These are phyloP conservation scores for Haliclona indistincta DNA, from an alignment of 37 sponge, comb jelly and placozoan species.

Conservation along the genomic window DNA sequence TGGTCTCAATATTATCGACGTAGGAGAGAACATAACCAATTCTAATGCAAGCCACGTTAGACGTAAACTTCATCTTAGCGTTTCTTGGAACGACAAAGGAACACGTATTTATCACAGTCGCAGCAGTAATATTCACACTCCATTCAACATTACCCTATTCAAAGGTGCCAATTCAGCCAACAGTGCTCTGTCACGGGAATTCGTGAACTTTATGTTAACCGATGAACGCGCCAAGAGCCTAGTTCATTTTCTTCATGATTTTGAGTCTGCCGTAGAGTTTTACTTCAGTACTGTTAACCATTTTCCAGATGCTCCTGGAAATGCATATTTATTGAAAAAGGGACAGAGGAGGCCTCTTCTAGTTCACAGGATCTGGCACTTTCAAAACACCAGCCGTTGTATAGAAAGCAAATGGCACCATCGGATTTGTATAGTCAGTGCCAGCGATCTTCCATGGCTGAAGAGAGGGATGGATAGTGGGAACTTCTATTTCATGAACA, in stretches of 20 bases:
- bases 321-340: background rate
- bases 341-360: too few species aligned
- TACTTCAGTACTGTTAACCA: background rate
- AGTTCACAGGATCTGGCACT: background rate
- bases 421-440: slow-evolving; percentile 7
- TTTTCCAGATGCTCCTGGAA: slow-evolving; percentile 9
- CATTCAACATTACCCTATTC: background rate
- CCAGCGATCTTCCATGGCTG: slow-evolving; percentile 3
- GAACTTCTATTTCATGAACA: background rate
- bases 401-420: background rate
- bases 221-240: background rate
- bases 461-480: background rate
- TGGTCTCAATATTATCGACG: background rate
- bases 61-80: too few species aligned
- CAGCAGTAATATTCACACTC: too few species aligned
- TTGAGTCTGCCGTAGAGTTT: slow-evolving; percentile 2
- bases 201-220: background rate
- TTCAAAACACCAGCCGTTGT: too few species aligned
- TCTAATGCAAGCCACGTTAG: too few species aligned
- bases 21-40: background rate
- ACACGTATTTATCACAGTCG: background rate
- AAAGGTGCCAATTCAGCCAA: slow-evolving; percentile 9
- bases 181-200: background rate
- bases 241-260: background rate
- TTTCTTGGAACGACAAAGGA: background rate